Evolutionary conservation across 2,888 invertebrate genomes (phyloP).

Genomic region (Drosophila rellima): DNA sequence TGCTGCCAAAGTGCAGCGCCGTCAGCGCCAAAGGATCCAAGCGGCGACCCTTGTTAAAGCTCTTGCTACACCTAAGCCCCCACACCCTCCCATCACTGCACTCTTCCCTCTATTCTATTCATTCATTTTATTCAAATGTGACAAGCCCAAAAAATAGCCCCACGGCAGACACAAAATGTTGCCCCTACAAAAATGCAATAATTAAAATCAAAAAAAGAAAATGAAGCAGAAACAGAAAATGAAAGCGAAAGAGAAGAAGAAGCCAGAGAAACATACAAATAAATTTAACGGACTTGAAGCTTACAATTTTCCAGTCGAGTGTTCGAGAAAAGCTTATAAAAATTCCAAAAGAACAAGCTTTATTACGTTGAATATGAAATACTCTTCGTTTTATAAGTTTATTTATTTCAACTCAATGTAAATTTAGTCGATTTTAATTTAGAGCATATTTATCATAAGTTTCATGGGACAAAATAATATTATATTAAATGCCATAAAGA

Average conservation of each 20-base stretch:
- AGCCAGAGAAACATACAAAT: slow-evolving; percentile 23
- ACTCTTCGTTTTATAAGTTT: background rate
- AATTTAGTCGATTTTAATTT: no score
- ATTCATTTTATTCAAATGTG: slow-evolving; percentile 77
- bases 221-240: background rate
- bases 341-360: background rate
- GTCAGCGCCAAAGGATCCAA: slow-evolving; percentile 34
- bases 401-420: background rate
- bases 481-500: no score
- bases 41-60: slow-evolving; percentile 27
- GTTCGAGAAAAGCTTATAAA: background rate
- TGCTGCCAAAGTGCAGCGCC: slow-evolving; percentile 64
- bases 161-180: slow-evolving; percentile 45
- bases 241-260: no score
- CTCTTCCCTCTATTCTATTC: slow-evolving; percentile 24
- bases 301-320: slow-evolving; percentile 25
- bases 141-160: slow-evolving; percentile 65
- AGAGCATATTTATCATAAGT: no score
- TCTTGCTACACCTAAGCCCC: slow-evolving; percentile 9
- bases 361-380: background rate
- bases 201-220: slow-evolving; percentile 56
- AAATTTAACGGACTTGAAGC: slow-evolving; percentile 24
- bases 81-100: background rate
- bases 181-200: slow-evolving; percentile 50
- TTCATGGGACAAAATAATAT: no score